phyloP scores from a whole-genome alignment of 2,888 invertebrate species.

The Alsophila aescularia region DNA sequence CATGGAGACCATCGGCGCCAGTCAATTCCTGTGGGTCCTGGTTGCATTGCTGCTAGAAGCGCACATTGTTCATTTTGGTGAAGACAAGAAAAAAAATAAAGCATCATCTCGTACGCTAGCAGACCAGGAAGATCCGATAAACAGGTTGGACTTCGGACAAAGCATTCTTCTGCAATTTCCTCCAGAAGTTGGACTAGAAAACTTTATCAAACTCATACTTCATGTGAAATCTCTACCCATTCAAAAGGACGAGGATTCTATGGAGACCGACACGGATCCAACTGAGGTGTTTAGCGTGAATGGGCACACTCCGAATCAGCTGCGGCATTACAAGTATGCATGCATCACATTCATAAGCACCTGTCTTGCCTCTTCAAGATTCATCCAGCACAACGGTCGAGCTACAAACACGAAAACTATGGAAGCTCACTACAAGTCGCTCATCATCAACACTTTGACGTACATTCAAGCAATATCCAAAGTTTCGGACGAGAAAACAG shows the following conservation, averaged over 20 bases:
- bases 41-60: conserved; percentile 89
- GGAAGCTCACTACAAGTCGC: conserved; percentile 86
- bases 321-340: conserved; percentile 93
- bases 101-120: conserved; percentile 58
- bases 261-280: conserved; percentile 68
- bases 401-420: conserved; percentile 77
- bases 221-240: conserved; percentile 88
- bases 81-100: conserved; percentile 71
- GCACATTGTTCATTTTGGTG: conserved; percentile 85
- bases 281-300: conserved; percentile 86
- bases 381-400: conserved; percentile 87
- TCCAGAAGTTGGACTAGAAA: conserved; percentile 85
- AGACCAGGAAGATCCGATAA: conserved; percentile 77
- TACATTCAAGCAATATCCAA: conserved; percentile 88
- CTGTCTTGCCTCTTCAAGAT: conserved; percentile 87
- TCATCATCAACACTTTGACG: conserved; percentile 88
- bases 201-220: conserved; percentile 87
- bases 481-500: conserved; percentile 85
- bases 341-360: conserved; percentile 89
- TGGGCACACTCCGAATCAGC: conserved; percentile 88
- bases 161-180: conserved; percentile 88
- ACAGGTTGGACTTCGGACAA: conserved; percentile 87
- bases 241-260: conserved; percentile 82
- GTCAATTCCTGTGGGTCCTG: conserved; percentile 89
- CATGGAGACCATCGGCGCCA: conserved; percentile 87